phyloP scores from a whole-genome alignment of 2,888 invertebrate species.

The Nineta flava region DNA sequence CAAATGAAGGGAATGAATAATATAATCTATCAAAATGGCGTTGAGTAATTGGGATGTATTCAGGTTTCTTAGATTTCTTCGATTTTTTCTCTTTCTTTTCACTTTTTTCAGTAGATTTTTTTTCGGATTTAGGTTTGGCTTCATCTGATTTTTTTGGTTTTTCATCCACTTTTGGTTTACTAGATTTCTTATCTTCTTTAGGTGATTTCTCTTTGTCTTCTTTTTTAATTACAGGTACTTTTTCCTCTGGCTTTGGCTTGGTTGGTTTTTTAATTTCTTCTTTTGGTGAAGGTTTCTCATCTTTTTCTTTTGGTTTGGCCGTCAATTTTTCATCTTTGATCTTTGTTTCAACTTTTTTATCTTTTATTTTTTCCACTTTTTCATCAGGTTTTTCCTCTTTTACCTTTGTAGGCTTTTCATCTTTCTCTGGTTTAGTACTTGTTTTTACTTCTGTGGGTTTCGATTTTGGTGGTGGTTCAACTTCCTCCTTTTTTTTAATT shows the following conservation, averaged over 20 bases:
- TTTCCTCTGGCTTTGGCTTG: not conserved
- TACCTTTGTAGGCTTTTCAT: not conserved
- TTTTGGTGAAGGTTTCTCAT: not conserved
- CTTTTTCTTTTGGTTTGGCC: not conserved
- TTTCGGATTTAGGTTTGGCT: not conserved
- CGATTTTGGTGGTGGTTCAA: no score
- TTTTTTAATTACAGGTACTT: not conserved
- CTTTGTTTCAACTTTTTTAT: not conserved
- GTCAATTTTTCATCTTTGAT: not conserved
- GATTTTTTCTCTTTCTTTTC: not conserved
- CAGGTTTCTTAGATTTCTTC: not conserved
- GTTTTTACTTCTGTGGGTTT: no score
- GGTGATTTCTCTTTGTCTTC: not conserved
- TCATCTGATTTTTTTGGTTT: no score
- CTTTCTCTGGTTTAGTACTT: not conserved
- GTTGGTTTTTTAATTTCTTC: not conserved
- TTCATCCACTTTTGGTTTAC: not conserved
- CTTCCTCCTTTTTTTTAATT: no score
- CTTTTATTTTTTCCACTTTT: not conserved
- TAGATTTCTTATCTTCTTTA: not conserved
- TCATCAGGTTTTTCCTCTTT: not conserved
- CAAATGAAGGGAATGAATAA: slow-evolving; percentile 39
- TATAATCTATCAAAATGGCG: slow-evolving; percentile 5
- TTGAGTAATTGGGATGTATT: not conserved
- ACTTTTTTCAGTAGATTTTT: not conserved